These are phyloP conservation scores for Hystrix brachyura DNA, from an alignment of 2,113 vertebrate species.

Conservation along the genomic window DNA sequence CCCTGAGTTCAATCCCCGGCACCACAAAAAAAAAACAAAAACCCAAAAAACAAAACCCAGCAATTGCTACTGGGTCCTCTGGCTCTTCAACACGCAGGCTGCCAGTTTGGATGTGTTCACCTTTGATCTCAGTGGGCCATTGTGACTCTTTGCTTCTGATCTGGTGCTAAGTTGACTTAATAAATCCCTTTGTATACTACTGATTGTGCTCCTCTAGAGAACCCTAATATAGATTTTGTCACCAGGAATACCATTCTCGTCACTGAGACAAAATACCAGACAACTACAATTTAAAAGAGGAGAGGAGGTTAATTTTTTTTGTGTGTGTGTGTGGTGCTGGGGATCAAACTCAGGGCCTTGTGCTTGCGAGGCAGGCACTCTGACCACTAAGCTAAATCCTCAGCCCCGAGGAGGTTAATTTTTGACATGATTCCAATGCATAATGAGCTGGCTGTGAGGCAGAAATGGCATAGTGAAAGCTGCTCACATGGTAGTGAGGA, in stretches of 20 bases:
- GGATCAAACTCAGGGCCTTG: no score
- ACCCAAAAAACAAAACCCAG: no score
- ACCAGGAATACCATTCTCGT: not conserved
- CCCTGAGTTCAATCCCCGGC: no score
- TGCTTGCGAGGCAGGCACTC: no score
- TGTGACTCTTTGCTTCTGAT: not conserved
- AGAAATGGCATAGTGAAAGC: not conserved
- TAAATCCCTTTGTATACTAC: not conserved
- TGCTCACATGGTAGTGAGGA: not conserved
- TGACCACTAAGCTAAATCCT: no score
- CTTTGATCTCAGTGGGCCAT: not conserved
- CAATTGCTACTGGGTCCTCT: not conserved
- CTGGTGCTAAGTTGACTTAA: not conserved
- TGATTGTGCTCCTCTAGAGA: not conserved
- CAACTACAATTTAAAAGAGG: not conserved
- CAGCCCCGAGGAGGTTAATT: not conserved
- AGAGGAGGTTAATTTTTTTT: not conserved
- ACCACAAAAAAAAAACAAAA: no score
- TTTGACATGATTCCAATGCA: not conserved
- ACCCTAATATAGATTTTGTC: not conserved
- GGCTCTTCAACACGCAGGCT: not conserved
- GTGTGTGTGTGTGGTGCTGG: no score
- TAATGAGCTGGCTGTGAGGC: not conserved
- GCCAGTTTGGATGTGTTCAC: not conserved
- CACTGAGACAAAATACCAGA: not conserved